phyloP scores from a whole-genome alignment of 2,797 vertebrate genomes.

The Sternarchorhynchus goeldii region DNA sequence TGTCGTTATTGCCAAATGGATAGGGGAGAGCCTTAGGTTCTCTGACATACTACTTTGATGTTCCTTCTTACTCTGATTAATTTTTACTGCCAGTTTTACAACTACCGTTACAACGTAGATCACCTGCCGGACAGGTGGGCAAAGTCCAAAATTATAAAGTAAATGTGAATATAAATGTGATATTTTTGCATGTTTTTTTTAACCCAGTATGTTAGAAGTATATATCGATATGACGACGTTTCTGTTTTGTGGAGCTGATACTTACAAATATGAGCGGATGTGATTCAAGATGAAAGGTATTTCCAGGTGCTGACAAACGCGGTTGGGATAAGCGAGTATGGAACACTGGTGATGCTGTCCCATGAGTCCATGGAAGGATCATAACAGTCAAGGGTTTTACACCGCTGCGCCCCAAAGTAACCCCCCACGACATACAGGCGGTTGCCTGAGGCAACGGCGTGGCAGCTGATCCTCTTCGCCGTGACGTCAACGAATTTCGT shows the following conservation, averaged over 20 bases:
- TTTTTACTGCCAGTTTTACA: neutral
- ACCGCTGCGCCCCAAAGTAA: constrained; percentile 83
- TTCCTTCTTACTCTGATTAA: neutral
- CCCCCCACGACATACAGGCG: constrained; percentile 84
- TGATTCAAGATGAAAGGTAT: constrained; percentile 78
- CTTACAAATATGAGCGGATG: constrained; percentile 65
- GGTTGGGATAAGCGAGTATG: constrained; percentile 86
- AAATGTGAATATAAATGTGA: too few species aligned
- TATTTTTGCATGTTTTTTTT: too few species aligned
- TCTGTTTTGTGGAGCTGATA: constrained; percentile 32
- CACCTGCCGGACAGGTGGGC: too few species aligned
- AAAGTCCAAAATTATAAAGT: too few species aligned
- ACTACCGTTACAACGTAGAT: neutral
- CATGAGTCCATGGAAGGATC: constrained; percentile 83
- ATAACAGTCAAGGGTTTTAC: constrained; percentile 86
- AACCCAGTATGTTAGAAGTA: too few species aligned
- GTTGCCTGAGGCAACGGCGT: constrained; percentile 83
- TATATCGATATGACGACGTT: too few species aligned
- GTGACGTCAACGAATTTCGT: constrained; percentile 83
- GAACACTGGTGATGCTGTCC: constrained; percentile 85
- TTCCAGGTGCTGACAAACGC: constrained; percentile 90
- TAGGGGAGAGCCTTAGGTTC: neutral
- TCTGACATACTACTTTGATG: too few species aligned
- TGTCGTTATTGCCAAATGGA: neutral
- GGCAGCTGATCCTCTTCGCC: constrained; percentile 83